Evolutionary conservation across 2,113 vertebrate species (phyloP).

Genomic region (Theristicus caerulescens): DNA sequence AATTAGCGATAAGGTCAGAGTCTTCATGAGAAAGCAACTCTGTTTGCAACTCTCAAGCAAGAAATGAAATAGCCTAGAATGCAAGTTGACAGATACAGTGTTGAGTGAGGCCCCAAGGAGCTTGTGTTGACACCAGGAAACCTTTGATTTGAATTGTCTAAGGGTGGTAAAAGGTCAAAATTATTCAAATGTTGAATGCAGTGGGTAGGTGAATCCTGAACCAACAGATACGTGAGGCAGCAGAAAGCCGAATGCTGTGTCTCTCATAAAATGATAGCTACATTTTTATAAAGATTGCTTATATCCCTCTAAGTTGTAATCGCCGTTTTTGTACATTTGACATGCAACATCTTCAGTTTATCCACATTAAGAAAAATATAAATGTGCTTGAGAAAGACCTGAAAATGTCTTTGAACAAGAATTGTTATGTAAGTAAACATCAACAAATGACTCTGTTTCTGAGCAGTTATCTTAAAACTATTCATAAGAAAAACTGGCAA

Average conservation of each 20-base stretch:
- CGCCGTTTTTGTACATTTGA: slow-evolving; percentile 48
- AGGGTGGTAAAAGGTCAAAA: slow-evolving; percentile 60
- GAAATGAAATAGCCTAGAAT: slow-evolving; percentile 13
- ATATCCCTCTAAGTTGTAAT: slow-evolving; percentile 41
- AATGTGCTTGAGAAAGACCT: slow-evolving; percentile 31
- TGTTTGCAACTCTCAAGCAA: slow-evolving; percentile 6
- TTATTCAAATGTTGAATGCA: slow-evolving; percentile 51
- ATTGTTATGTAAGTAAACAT: not conserved
- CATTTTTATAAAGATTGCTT: slow-evolving; percentile 9
- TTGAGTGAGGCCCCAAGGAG: slow-evolving; percentile 29
- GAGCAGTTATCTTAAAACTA: slow-evolving; percentile 31
- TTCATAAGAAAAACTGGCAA: slow-evolving; percentile 20
- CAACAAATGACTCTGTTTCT: slow-evolving; percentile 14
- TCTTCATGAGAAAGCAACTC: not conserved
- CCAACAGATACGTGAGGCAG: slow-evolving; percentile 36
- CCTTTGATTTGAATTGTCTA: slow-evolving; percentile 49
- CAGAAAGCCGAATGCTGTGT: slow-evolving; percentile 22
- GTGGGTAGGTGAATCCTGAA: slow-evolving; percentile 17
- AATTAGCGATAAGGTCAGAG: slow-evolving; percentile 39
- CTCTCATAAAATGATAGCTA: not conserved
- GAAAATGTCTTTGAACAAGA: slow-evolving; percentile 38
- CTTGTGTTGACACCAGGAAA: slow-evolving; percentile 23
- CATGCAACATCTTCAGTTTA: slow-evolving; percentile 35
- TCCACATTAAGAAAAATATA: slow-evolving; percentile 49
- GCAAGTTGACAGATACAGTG: slow-evolving; percentile 11